A percentile compares a stretch with the other conserved stretches of the same genome.
Evolutionary conservation across 2,888 invertebrate species (phyloP).

Genomic region (Iselma pallidipennis): DNA sequence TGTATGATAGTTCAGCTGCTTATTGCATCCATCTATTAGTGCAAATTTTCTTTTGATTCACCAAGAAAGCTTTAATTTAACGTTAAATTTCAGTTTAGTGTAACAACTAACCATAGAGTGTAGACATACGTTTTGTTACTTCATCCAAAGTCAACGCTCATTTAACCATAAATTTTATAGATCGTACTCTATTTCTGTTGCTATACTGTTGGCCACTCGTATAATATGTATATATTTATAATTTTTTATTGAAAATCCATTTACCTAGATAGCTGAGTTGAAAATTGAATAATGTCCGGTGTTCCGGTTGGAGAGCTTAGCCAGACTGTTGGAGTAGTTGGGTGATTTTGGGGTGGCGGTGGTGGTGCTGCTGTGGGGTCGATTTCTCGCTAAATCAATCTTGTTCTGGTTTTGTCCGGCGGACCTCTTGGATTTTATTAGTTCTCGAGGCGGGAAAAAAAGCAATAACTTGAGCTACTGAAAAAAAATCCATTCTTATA

Average conservation of each 20-base stretch:
- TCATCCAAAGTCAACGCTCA: too few relatives aligned
- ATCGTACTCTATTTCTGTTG: too few relatives aligned
- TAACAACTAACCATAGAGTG: too few relatives aligned
- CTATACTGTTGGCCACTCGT: too few relatives aligned
- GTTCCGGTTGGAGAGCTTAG: background rate
- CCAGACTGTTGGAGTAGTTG: background rate
- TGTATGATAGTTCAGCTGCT: too few relatives aligned
- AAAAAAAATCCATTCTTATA: constrained; percentile 7
- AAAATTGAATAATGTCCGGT: background rate
- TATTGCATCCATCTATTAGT: too few relatives aligned
- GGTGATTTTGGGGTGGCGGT: background rate
- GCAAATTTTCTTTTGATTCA: too few relatives aligned
- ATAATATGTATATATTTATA: too few relatives aligned
- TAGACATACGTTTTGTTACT: too few relatives aligned
- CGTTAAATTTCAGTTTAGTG: too few relatives aligned
- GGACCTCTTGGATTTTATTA: constrained; percentile 13
- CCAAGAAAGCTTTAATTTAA: too few relatives aligned
- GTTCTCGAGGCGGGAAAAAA: constrained; percentile 9
- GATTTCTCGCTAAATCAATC: constrained; percentile 9
- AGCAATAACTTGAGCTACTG: constrained; percentile 4
- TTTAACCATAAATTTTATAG: too few relatives aligned
- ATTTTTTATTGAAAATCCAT: background rate
- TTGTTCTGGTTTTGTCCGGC: constrained; percentile 7
- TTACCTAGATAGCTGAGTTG: background rate
- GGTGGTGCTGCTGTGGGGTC: background rate